Percentiles rank a stretch among this genome's conserved stretches.
These are phyloP conservation scores for Epinephelus malabaricus DNA, from an alignment of 2,797 vertebrate species.

Conservation along the genomic window DNA sequence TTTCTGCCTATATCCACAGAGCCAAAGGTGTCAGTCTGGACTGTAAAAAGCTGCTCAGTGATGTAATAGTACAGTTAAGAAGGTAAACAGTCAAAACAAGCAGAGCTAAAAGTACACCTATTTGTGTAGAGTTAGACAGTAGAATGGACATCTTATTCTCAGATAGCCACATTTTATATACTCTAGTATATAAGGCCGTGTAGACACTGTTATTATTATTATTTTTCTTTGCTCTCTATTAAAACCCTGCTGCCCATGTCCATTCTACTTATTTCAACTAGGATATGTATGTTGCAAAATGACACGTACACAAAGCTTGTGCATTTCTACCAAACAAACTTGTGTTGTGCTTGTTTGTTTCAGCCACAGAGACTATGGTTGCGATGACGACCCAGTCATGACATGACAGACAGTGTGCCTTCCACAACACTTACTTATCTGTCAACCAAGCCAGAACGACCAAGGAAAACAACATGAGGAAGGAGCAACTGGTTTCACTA, in stretches of 20 bases:
- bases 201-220: not conserved
- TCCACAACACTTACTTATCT: slow-evolving; percentile 50
- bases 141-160: slow-evolving; percentile 52
- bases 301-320: not conserved
- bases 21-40: slow-evolving; percentile 55
- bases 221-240: not conserved
- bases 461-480: not conserved
- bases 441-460: slow-evolving; percentile 32
- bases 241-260: slow-evolving; percentile 23
- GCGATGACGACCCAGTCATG: slow-evolving; percentile 64
- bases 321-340: not conserved
- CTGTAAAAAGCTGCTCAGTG: slow-evolving; percentile 73
- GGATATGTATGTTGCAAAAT: not conserved
- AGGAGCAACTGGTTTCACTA: not conserved
- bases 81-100: slow-evolving; percentile 52
- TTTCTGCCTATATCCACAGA: slow-evolving; percentile 69
- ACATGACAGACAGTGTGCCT: slow-evolving; percentile 71
- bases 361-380: slow-evolving; percentile 52
- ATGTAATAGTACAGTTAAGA: slow-evolving; percentile 70
- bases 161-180: slow-evolving; percentile 2
- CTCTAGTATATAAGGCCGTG: not conserved
- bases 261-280: slow-evolving; percentile 44
- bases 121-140: slow-evolving; percentile 39
- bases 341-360: slow-evolving; percentile 47
- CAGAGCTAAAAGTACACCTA: slow-evolving; percentile 25